phyloP scores from a whole-genome alignment of 2,113 vertebrate genomes.

The Brachyistius frenatus region DNA sequence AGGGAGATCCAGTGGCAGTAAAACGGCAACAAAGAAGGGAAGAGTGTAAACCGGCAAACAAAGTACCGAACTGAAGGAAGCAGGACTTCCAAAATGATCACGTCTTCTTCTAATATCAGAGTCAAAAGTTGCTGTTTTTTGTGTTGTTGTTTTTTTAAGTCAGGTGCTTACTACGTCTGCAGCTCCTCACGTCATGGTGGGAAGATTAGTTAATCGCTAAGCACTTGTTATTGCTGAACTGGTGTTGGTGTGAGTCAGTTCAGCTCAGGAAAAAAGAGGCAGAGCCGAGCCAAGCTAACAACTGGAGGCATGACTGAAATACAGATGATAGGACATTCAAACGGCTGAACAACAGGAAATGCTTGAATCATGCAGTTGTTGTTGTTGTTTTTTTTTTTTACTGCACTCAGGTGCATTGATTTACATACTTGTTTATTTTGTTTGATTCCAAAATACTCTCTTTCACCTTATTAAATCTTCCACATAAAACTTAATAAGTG shows the following conservation, averaged over 20 bases:
- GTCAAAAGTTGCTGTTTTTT: not conserved
- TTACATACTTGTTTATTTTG: slow-evolving; percentile 79
- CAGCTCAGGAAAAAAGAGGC: slow-evolving; percentile 20
- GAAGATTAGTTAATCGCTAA: slow-evolving; percentile 3
- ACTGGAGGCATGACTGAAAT: slow-evolving; percentile 22
- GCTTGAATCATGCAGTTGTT: slow-evolving; percentile 47
- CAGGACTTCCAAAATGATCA: not conserved
- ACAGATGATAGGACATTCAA: slow-evolving; percentile 57
- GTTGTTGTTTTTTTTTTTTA: slow-evolving; percentile 68
- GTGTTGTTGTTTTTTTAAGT: not conserved
- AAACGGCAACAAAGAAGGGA: slow-evolving; percentile 58
- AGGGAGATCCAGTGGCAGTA: slow-evolving; percentile 63
- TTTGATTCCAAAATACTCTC: slow-evolving; percentile 70
- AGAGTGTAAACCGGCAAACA: slow-evolving; percentile 11
- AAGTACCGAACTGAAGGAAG: too few species aligned
- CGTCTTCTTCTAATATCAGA: too few species aligned
- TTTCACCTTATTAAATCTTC: slow-evolving; percentile 68
- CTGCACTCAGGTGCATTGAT: slow-evolving; percentile 81
- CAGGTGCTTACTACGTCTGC: not conserved
- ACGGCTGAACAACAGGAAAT: slow-evolving; percentile 70
- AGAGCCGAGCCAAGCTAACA: slow-evolving; percentile 52
- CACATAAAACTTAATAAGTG: slow-evolving; percentile 81
- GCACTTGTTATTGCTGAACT: slow-evolving; percentile 8
- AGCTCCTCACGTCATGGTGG: not conserved
- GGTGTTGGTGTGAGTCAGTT: slow-evolving; percentile 8